Conservation (phyloP, 2,113 vertebrate species). For the Rhinopithecus roxellana region DNA sequence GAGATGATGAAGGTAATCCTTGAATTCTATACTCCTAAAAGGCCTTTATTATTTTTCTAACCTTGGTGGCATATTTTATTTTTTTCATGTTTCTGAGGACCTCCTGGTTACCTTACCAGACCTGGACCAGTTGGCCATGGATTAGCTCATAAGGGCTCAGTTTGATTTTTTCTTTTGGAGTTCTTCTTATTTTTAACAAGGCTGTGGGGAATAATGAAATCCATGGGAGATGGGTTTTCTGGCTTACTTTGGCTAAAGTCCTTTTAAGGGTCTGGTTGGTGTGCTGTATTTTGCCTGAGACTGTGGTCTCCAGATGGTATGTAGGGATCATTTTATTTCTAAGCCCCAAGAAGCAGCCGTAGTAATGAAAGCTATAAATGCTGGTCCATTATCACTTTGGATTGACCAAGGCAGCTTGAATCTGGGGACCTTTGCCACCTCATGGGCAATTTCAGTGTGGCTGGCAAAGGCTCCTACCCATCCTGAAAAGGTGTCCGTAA, state of each 20-base stretch:
- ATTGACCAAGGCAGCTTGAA: too few species aligned
- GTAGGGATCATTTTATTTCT: too few species aligned
- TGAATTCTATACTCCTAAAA: not conserved
- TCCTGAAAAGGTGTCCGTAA: too few species aligned
- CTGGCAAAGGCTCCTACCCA: too few species aligned
- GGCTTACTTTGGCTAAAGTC: not conserved
- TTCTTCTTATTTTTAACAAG: not conserved
- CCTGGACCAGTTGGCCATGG: not conserved
- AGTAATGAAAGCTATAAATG: too few species aligned
- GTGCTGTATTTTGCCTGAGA: not conserved
- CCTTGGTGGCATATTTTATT: not conserved
- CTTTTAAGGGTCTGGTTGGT: not conserved
- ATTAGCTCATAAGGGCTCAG: not conserved
- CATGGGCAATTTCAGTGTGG: too few species aligned
- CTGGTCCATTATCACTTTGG: too few species aligned
- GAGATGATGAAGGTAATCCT: not conserved
- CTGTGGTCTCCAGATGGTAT: too few species aligned
- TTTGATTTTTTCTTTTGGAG: not conserved
- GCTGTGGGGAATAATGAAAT: not conserved
- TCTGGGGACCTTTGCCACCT: too few species aligned
- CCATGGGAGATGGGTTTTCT: not conserved
- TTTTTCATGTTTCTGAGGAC: not conserved
- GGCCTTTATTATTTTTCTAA: not conserved
- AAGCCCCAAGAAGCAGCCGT: too few species aligned
- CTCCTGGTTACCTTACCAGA: not conserved